Evolutionary conservation across 2,797 vertebrate genomes (phyloP), one percentile per base, ranked within the genome.

Genomic region (Micropoecilia bifurca): DNA sequence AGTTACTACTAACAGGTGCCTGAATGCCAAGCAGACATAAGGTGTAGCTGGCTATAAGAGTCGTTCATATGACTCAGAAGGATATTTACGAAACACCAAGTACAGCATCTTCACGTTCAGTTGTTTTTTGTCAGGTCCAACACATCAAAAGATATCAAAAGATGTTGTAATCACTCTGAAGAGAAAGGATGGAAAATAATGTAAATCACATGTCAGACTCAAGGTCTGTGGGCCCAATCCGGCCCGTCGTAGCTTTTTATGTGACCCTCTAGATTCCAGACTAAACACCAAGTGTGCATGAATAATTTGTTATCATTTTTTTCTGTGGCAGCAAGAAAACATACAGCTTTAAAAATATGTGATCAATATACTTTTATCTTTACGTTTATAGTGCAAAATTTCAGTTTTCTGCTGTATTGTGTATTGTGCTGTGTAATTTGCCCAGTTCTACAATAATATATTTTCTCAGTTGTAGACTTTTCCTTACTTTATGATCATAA

Each of bases 1-100:
- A 59, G 61, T 76, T 77, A 12, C 75, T 74, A 79, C 74, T 73
- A 80, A 69, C 76, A 88, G 86, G 84, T 79, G 79, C 50, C 79
- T 18, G 48, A 79, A 75, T 84, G 90, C 91, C 91, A 94, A 92
- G 77, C 78, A 83, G 83, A 83, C 92, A 91, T 89, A 91, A 69
- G 90, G 91, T 30, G 76, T 50, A 85, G 71, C 78, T 90, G 87
- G 89, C 87, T 85, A 79, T 85, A 80, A 87, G 80, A 85, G 80
- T 84, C 72, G 76, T 30, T 9, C 13, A 76, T 80, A 74, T 80
- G 66, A 82, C 63, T 53, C 57, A 20, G 10, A 45, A 6, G 39
- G 43, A 45, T 10, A 45, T 22, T 14, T 69, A 14, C 13, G 14
- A 69, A n/a, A 43, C 66, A n/a, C 5, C n/a, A 7, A 45, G 3